A percentile compares a stretch with the other conserved stretches of the same genome.
phyloP scores from a whole-genome alignment of 1,140 invertebrate genomes.

The Zaprionus inermis region DNA sequence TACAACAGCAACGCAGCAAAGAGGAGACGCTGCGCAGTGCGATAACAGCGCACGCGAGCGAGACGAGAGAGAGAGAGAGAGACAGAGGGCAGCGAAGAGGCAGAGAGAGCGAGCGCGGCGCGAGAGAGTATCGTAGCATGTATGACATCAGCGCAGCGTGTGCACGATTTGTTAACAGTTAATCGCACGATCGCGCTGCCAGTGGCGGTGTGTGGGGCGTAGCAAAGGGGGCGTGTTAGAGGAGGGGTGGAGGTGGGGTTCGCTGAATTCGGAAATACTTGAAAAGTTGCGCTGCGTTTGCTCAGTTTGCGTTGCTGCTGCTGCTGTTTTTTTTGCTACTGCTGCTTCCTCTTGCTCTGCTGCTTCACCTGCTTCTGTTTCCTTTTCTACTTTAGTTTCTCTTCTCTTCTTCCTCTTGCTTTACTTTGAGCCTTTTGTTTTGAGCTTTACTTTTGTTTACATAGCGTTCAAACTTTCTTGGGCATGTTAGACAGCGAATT shows the following conservation, averaged over 20 bases:
- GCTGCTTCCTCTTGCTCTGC: neutral
- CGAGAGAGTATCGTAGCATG: slow-evolving; percentile 35
- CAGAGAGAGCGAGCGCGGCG: neutral
- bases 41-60: slow-evolving; percentile 46
- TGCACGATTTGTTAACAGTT: slow-evolving; percentile 82
- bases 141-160: slow-evolving; percentile 81
- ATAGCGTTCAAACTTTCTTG: slow-evolving; percentile 5
- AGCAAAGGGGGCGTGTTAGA: neutral
- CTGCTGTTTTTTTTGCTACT: neutral
- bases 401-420: slow-evolving; percentile 6
- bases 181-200: slow-evolving; percentile 55
- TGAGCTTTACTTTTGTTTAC: slow-evolving; percentile 40
- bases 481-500: too few relatives aligned
- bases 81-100: slow-evolving; percentile 26
- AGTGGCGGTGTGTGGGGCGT: neutral
- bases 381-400: neutral
- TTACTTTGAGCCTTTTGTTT: slow-evolving; percentile 38
- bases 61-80: neutral
- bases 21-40: slow-evolving; percentile 32
- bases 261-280: slow-evolving; percentile 43
- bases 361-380: neutral
- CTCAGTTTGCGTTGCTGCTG: neutral
- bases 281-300: slow-evolving; percentile 1
- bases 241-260: neutral
- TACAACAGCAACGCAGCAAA: slow-evolving; percentile 25